Percentiles rank a stretch among this genome's conserved stretches.
These are phyloP conservation scores for Suricata suricatta DNA, from an alignment of 2,113 vertebrate species.

Conservation along the genomic window DNA sequence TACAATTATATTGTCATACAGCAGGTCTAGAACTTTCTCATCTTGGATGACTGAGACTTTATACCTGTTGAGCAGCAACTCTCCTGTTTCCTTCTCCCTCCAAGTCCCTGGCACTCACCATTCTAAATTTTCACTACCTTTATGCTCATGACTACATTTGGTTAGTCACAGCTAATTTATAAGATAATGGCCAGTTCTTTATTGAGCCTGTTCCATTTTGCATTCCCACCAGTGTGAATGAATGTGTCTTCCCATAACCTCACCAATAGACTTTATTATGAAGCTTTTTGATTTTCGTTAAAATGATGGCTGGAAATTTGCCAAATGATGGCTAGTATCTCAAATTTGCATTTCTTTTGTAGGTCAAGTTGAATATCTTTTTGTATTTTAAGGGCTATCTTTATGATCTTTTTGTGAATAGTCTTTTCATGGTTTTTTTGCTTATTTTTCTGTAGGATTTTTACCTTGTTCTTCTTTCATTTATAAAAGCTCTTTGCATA, in stretches of 20 bases:
- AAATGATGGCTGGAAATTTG: not conserved
- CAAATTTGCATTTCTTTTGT: not conserved
- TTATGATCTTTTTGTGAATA: slow-evolving; percentile 1
- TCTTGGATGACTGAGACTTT: too few relatives aligned
- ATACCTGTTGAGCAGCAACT: too few relatives aligned
- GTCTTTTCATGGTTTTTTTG: not conserved
- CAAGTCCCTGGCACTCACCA: too few relatives aligned
- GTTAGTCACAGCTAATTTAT: too few relatives aligned
- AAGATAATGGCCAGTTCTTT: too few relatives aligned
- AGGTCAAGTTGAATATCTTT: not conserved
- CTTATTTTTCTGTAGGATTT: not conserved
- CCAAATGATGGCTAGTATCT: not conserved
- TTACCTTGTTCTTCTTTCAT: not conserved
- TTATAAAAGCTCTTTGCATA: not conserved
- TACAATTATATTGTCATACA: too few relatives aligned
- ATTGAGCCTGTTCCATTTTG: not conserved
- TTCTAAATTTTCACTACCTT: too few relatives aligned
- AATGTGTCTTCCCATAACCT: not conserved
- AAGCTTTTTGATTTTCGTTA: not conserved
- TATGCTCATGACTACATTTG: too few relatives aligned
- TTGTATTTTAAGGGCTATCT: slow-evolving; percentile 2
- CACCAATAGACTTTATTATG: not conserved
- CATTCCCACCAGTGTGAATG: not conserved
- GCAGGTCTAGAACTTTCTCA: too few relatives aligned
- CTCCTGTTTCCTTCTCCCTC: not conserved